These are phyloP conservation scores for Aphaenogaster rudis DNA, from an alignment of 1,140 invertebrate genomes.

Conservation along the genomic window DNA sequence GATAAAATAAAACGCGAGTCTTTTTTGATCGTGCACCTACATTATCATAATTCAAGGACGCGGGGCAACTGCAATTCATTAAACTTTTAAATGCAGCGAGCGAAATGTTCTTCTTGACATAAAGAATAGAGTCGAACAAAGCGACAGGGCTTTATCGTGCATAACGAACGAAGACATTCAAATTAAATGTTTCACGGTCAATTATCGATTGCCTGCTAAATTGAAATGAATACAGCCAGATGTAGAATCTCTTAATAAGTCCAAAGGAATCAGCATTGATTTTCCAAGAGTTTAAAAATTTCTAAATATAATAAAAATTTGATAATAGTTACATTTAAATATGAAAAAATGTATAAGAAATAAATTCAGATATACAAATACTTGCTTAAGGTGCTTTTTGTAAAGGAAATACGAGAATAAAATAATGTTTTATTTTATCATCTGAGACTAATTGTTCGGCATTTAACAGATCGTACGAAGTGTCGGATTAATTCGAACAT, in stretches of 20 bases:
- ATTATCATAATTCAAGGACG: slow-evolving; percentile 36
- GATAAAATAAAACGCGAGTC: not conserved
- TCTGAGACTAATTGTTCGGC: not conserved
- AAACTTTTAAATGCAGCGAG: slow-evolving; percentile 23
- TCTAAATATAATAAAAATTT: not conserved
- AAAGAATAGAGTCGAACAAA: slow-evolving; percentile 33
- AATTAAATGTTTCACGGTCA: slow-evolving; percentile 55
- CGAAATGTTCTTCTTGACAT: slow-evolving; percentile 34
- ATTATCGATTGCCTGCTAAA: slow-evolving; percentile 54
- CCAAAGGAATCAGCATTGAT: not conserved
- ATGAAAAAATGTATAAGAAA: not conserved
- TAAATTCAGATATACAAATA: not conserved
- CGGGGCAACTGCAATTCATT: slow-evolving; percentile 17
- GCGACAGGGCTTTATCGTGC: slow-evolving; percentile 37
- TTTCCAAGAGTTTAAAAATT: not conserved
- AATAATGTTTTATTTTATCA: not conserved
- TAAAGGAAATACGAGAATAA: not conserved
- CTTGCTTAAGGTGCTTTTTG: not conserved
- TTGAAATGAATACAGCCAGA: slow-evolving; percentile 6
- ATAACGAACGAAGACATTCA: slow-evolving; percentile 48
- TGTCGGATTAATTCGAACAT: slow-evolving; percentile 12
- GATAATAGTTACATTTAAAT: not conserved
- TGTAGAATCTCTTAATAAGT: slow-evolving; percentile 27
- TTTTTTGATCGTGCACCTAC: not conserved
- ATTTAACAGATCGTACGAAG: slow-evolving; percentile 1